Conservation (phyloP, 2,113 vertebrate species). For the Macrotis lagotis region DNA sequence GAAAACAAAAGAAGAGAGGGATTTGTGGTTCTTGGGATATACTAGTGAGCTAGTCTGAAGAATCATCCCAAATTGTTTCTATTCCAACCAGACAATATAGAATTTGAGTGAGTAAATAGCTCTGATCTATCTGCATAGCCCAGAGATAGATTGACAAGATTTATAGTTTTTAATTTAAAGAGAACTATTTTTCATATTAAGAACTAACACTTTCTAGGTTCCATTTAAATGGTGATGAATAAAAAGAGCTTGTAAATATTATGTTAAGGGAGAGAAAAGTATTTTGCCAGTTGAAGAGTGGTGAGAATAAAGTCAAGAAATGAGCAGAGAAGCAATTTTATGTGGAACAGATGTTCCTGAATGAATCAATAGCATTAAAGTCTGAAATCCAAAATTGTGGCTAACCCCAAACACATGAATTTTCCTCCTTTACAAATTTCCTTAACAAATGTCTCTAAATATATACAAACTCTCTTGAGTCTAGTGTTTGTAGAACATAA, state of each 20-base stretch:
- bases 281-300: not conserved
- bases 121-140: not conserved
- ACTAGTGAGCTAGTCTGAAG: not conserved
- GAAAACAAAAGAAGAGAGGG: not conserved
- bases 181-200: not conserved
- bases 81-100: not conserved
- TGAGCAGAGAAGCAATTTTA: not conserved
- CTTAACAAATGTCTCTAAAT: not conserved
- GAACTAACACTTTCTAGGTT: not conserved
- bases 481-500: not conserved
- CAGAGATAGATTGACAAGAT: not conserved
- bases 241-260: not conserved
- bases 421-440: not conserved
- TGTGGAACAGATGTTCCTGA: not conserved
- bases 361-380: not conserved
- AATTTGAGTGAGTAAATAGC: not conserved
- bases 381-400: not conserved
- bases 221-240: not conserved
- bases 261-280: not conserved
- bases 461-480: not conserved
- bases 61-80: not conserved
- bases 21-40: not conserved
- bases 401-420: not conserved
- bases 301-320: not conserved
- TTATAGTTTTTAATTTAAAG: not conserved